phyloP scores from a whole-genome alignment of 1,140 invertebrate genomes.

The Dreissena polymorpha region DNA sequence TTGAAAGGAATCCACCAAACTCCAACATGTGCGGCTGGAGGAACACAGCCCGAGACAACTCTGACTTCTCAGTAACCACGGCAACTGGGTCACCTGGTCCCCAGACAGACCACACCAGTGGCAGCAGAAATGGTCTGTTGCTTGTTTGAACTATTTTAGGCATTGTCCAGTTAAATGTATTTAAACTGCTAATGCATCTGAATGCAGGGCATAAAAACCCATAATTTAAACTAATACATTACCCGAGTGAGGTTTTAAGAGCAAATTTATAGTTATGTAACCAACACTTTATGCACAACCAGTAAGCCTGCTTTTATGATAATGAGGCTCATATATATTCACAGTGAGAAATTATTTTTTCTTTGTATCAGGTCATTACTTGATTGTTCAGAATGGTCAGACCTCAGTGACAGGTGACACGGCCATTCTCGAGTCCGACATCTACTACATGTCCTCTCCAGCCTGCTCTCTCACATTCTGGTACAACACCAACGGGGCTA shows the following conservation, averaged over 20 bases:
- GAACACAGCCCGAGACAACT: slow-evolving; percentile 62
- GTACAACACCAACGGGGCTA: slow-evolving; percentile 87
- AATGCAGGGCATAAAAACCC: not conserved
- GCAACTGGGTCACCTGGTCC: slow-evolving; percentile 61
- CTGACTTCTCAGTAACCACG: slow-evolving; percentile 66
- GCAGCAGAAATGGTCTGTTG: slow-evolving; percentile 59
- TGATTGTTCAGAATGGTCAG: slow-evolving; percentile 85
- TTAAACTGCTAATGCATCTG: too few species aligned
- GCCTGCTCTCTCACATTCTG: slow-evolving; percentile 81
- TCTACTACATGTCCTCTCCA: slow-evolving; percentile 60
- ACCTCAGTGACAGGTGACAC: slow-evolving; percentile 59
- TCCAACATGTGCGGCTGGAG: slow-evolving; percentile 69
- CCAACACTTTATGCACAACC: too few species aligned
- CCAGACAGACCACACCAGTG: slow-evolving; percentile 71
- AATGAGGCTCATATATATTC: too few species aligned
- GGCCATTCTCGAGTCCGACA: slow-evolving; percentile 65
- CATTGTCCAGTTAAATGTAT: too few species aligned
- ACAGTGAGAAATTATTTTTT: not conserved
- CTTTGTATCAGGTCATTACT: slow-evolving; percentile 82
- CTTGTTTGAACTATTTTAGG: not conserved
- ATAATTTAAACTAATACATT: not conserved
- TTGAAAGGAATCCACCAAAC: slow-evolving; percentile 61
- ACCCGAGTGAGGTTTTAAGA: too few species aligned
- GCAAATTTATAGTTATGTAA: too few species aligned
- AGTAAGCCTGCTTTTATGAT: too few species aligned